A percentile compares a stretch with the other conserved stretches of the same genome.
phyloP scores from a whole-genome alignment of 2,797 vertebrate species.

The Sebastes trivittatus region DNA sequence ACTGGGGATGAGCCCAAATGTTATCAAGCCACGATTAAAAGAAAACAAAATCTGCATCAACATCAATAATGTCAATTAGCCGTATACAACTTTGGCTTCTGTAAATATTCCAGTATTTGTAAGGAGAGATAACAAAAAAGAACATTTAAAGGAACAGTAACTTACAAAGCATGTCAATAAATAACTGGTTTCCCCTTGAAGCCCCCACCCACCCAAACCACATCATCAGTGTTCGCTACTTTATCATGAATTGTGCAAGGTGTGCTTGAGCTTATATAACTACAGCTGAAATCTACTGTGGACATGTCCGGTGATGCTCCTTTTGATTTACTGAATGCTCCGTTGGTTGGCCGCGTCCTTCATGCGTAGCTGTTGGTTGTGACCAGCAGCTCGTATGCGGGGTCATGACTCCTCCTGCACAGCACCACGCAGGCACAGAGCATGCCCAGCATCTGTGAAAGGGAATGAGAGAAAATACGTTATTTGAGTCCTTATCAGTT shows the following conservation, averaged over 20 bases:
- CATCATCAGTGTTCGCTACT: conserved; percentile 80
- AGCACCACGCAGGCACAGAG: conserved; percentile 95
- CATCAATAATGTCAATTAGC: conserved; percentile 48
- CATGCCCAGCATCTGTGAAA: conserved; percentile 94
- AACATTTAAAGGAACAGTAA: conserved; percentile 69
- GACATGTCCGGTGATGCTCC: conserved; percentile 78
- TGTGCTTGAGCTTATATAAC: conserved; percentile 82
- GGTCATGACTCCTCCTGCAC: conserved; percentile 94
- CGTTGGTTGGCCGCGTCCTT: conserved; percentile 50
- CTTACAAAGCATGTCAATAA: conserved; percentile 76
- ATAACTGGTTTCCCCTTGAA: conserved; percentile 59
- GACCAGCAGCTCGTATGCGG: conserved; percentile 96
- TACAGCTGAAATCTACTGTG: conserved; percentile 77
- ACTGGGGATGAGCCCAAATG: conserved; percentile 24
- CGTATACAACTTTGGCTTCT: conserved; percentile 70
- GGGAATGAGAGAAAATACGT: neutral
- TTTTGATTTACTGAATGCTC: conserved; percentile 60
- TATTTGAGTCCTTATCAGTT: neutral
- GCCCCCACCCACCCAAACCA: conserved; percentile 55
- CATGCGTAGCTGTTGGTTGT: conserved; percentile 95
- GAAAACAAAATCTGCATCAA: conserved; percentile 26
- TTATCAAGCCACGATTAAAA: conserved; percentile 33
- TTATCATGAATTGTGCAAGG: conserved; percentile 79
- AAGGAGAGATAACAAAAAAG: conserved; percentile 24
- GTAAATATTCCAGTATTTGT: conserved; percentile 50